Evolutionary conservation across 2,888 invertebrate species (phyloP).

Genomic region (Cordilura impudica): DNA sequence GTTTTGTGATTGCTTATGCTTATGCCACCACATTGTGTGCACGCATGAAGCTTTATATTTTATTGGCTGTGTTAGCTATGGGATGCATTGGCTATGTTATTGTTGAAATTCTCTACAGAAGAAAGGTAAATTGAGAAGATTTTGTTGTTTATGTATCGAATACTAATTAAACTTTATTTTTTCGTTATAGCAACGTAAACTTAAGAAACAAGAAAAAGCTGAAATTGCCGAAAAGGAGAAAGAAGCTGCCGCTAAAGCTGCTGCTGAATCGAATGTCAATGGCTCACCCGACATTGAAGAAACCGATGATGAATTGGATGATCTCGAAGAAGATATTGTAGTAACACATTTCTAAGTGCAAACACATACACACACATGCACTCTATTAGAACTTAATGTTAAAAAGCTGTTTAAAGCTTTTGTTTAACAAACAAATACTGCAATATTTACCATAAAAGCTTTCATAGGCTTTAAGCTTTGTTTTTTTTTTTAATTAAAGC

Average conservation of each 20-base stretch:
- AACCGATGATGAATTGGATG: conserved; percentile 91
- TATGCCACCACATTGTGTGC: conserved; percentile 93
- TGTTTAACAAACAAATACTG: conserved; percentile 42
- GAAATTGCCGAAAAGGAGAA: conserved; percentile 82
- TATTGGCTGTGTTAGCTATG: conserved; percentile 86
- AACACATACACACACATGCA: conserved; percentile 48
- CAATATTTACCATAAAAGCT: conserved; percentile 54
- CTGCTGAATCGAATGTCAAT: conserved; percentile 77
- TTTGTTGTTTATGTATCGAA: too few species aligned
- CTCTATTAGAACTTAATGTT: conserved; percentile 33
- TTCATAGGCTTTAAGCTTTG: conserved; percentile 52
- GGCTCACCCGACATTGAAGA: conserved; percentile 81
- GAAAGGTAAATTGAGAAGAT: conserved; percentile 81
- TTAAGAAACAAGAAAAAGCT: conserved; percentile 84
- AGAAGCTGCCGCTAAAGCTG: conserved; percentile 81
- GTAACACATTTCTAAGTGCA: conserved; percentile 87
- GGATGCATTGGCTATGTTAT: conserved; percentile 88
- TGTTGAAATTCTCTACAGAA: conserved; percentile 89
- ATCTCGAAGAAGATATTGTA: conserved; percentile 92
- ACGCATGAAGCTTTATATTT: conserved; percentile 90
- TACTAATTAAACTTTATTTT: not conserved
- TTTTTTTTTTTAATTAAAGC: conserved; percentile 48
- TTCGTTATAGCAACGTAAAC: conserved; percentile 81
- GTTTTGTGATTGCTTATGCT: conserved; percentile 93
- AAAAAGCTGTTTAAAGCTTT: conserved; percentile 61